Base-by-base conservation (phyloP, 2,797 vertebrate species). In the Oreochromis mossambicus region DNA sequence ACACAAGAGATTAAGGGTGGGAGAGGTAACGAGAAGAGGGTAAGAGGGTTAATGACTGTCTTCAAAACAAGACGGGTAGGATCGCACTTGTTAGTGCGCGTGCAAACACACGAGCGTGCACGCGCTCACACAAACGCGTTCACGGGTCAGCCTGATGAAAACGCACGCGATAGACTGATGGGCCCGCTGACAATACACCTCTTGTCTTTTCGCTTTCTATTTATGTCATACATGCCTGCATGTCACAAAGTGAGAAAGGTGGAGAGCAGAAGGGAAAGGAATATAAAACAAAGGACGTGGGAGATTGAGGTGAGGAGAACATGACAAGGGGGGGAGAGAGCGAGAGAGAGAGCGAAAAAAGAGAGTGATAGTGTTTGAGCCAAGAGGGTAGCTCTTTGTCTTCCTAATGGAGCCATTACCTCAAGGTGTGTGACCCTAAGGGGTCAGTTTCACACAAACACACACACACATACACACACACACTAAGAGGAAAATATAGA, bases 341-440 rank as follows among this genome's bases (percentile, higher is more conserved):
- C 14, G 19, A 34, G 12, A 70, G 66, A 19, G 43, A 75, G 51
- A 73, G 3, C 70, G 50, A 80, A 63, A 82, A 73, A 75, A 81
- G 68, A 86, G 80, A 90, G 79, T 79, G 78, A 87, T 84, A 36
- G 80, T 58, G 85, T 87, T 86, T 79, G 82, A 92, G 81, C 38
- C 77, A 85, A 80, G 24, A 77, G 92, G 89, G 85, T 51, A 86
- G 89, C 87, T 90, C 91, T 94, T 87, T 88, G 90, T 95, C 91
- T 88, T 94, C 81, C 84, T 96, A 94, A 95, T 93, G 88, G 92
- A 94, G 91, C 89, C 87, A 95, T 95, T 95, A 94, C 89, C 87
- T 81, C 50, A 80, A 87, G 82, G 81, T 84, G 55, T 84, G 78
- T 90, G 88, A 92, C 85, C 91, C 86, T 88, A 26, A 56, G 38